Evolutionary conservation across 2,888 invertebrate genomes (phyloP), one percentile per base, ranked within the genome.

Genomic region (Halictus quadricinctus): DNA sequence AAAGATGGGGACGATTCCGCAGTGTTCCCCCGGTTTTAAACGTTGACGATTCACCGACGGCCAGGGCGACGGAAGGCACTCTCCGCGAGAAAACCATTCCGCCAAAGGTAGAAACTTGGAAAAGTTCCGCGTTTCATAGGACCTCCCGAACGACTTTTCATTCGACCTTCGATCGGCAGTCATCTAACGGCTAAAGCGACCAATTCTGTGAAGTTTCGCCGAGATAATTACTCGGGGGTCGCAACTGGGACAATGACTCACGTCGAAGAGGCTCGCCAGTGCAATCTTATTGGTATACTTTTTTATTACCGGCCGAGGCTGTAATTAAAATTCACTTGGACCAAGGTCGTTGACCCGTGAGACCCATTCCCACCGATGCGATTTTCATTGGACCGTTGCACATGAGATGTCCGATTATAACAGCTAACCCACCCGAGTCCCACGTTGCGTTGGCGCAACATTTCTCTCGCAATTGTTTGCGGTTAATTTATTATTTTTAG

Each of bases 91-190:
- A 84, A 82, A 85, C 79, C 75, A 41, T 73, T 76, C 72, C 60
- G 36, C 69, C 29, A 8, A 81, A 69, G 75, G 66, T 66, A 58
- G 54, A 70, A 83, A 83, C 73, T 88, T 66, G 66, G 73, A 81
- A 79, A 83, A 87, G 85, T 88, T 85, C 25, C 77, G 70, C 54
- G 76, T 58, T 54, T 46, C 66, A 54, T 25, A 48, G 80, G 78
- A 78, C 78, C 79, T 66, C 6, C 54, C 66, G 75, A 88, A 85
- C 79, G 83, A 87, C 85, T 87, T 85, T 88, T 87, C 80, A 79
- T 79, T 75, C 46, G 66, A 72, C n/a, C 66, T 85, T 76, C 81
- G 81, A 88, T 88, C 72, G 82, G 41, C 58, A 74, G 50, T 72
- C 81, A 60, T 81, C 79, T 46, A 79, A 81, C 66, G 73, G 73